These are phyloP conservation scores for Chymomyza amoena DNA, from an alignment of 2,888 invertebrate genomes.

Conservation along the genomic window DNA sequence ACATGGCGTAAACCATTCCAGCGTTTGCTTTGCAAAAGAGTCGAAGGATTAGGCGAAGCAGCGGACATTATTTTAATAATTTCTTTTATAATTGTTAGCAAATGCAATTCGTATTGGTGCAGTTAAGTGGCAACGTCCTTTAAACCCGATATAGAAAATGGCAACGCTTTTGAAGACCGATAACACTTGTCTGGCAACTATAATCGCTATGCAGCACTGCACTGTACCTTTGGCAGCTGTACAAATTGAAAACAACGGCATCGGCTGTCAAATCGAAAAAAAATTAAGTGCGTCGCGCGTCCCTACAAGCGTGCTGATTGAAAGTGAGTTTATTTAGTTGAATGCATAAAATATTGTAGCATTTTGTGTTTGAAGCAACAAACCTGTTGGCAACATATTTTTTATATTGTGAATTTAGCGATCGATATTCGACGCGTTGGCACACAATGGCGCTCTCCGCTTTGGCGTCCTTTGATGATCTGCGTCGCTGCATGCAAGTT, in stretches of 20 bases:
- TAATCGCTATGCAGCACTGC: neutral
- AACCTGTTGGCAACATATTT: neutral
- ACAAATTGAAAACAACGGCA: constrained; percentile 62
- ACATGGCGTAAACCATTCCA: constrained; percentile 93
- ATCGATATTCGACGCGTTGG: neutral
- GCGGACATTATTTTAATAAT: constrained; percentile 40
- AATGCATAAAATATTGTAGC: neutral
- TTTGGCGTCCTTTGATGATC: constrained; percentile 86
- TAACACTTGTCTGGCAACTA: neutral
- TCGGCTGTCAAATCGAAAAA: constrained; percentile 31
- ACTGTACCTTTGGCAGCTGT: constrained; percentile 3
- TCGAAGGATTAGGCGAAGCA: constrained; percentile 57
- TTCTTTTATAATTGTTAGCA: neutral
- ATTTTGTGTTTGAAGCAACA: neutral
- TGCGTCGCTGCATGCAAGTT: constrained; percentile 84
- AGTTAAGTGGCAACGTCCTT: neutral
- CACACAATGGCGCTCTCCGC: constrained; percentile 80
- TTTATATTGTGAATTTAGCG: neutral
- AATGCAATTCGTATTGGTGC: neutral
- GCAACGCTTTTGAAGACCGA: neutral
- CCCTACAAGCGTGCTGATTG: constrained; percentile 50
- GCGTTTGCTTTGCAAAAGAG: constrained; percentile 79
- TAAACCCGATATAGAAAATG: neutral
- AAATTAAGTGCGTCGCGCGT: constrained; percentile 57
- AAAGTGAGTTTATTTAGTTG: constrained; percentile 19